These are phyloP conservation scores for Yoshiicerus persimilis DNA, from an alignment of 1,140 invertebrate genomes.

Conservation along the genomic window DNA sequence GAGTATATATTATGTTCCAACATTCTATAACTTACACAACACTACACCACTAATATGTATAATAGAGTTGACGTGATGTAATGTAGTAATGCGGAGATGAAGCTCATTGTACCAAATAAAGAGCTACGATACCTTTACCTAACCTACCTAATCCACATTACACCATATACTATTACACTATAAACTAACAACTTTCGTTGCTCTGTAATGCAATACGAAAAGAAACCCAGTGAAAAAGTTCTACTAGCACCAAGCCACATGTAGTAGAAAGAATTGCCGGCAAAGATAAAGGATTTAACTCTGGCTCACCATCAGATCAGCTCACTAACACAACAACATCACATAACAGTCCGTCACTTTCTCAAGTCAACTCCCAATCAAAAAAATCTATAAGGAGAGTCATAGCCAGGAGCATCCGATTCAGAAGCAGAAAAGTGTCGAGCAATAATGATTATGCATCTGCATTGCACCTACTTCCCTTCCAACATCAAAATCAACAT, in stretches of 20 bases:
- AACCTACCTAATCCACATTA: not conserved
- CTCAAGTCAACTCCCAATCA: slow-evolving; percentile 12
- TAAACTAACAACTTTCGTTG: not conserved
- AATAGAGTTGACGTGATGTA: not conserved
- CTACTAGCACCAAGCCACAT: not conserved
- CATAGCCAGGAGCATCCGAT: not conserved
- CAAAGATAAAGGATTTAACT: not conserved
- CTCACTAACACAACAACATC: not conserved
- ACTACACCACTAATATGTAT: too few relatives aligned
- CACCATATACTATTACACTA: not conserved
- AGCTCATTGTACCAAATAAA: not conserved
- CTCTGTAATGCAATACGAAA: not conserved
- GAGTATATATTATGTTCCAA: too few relatives aligned
- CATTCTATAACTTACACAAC: too few relatives aligned
- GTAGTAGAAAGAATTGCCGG: not conserved
- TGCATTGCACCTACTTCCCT: slow-evolving; percentile 19
- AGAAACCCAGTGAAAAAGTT: not conserved
- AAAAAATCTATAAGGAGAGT: not conserved
- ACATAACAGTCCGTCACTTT: not conserved
- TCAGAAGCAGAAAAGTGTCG: slow-evolving; percentile 21
- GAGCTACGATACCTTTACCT: not conserved
- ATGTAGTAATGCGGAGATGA: too few relatives aligned
- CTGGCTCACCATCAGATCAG: not conserved
- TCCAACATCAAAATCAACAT: slow-evolving; percentile 23
- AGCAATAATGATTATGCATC: slow-evolving; percentile 22